These are phyloP conservation scores for Drosophila neotestacea DNA, from an alignment of 2,888 invertebrate genomes.

Conservation along the genomic window DNA sequence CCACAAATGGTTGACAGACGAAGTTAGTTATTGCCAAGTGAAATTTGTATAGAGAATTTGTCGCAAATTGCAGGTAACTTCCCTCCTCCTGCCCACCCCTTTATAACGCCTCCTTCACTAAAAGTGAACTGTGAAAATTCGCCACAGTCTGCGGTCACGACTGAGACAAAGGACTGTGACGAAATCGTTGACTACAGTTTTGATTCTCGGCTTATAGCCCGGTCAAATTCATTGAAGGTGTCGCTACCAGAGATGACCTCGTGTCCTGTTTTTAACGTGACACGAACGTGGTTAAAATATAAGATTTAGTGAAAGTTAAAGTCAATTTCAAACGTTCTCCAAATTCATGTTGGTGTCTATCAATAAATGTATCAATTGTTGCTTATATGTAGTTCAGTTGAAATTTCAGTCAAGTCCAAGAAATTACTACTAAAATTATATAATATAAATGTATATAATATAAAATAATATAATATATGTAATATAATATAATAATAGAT, in stretches of 20 bases:
- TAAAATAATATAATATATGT: too few species aligned
- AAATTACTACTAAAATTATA: not conserved
- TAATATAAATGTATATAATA: too few species aligned
- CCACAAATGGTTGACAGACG: constrained; percentile 51
- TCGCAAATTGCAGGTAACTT: constrained; percentile 64
- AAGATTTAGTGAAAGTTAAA: not conserved
- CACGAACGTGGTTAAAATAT: not conserved
- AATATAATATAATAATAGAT: not conserved
- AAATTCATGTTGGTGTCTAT: not conserved
- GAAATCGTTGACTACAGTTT: constrained; percentile 41
- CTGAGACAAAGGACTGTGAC: constrained; percentile 62
- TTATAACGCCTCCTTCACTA: not conserved
- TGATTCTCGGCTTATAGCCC: constrained; percentile 13
- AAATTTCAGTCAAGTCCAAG: not conserved
- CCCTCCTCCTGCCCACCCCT: not conserved
- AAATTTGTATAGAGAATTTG: constrained; percentile 64
- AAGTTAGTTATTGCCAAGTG: constrained; percentile 51
- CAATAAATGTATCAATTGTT: not conserved
- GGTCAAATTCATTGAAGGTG: constrained; percentile 22
- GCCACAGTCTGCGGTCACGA: constrained; percentile 58
- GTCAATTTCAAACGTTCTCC: not conserved
- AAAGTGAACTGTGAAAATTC: constrained; percentile 38
- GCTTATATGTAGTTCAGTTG: not conserved
- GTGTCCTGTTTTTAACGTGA: constrained; percentile 18
- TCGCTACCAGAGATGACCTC: constrained; percentile 14